Evolutionary conservation across 2,797 vertebrate genomes (phyloP), one percentile per base, ranked within the genome.

Genomic region (Helicolenus hilgendorfi): DNA sequence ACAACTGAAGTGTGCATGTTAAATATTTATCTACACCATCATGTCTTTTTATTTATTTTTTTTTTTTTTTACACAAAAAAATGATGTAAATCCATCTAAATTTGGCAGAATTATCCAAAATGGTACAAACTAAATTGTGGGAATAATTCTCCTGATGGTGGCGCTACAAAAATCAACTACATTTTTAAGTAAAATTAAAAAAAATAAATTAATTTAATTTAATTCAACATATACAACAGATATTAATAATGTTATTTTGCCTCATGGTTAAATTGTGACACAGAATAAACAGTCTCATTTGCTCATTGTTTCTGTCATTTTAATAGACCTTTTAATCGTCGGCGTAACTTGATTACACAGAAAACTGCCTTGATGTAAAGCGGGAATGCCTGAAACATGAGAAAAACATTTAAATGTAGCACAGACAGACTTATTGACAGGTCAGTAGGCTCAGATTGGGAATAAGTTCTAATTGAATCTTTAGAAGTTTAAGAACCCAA

Each of bases 401-500:
- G 36, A 29, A 24, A 55, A 36, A 24, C 56, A 55, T 65, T 26
- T 8, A 62, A 89, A 41, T 11, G 49, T 18, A 20, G 35, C 41
- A 15, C 64, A 75, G 58, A 36, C 49, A 36, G 22, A 71, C 11
- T 20, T 79, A 29, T 41, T 69, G 64, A 82, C 0, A 5, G 33
- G 59, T 79, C 68, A 67, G 36, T 41, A 3, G 22, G 7, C 20
- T 26, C 33, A 45, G 11, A 60, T 13, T 73, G 35, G 29, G 26
- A 29, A 9, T 38, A 33, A 53, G 3, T 68, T 63, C 3, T 65
- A n/a, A 79, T 83, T 68, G 71, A 9, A 29, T 59, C 58, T 60
- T 71, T 67, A n/a, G 35, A 76, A 45, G 22, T 86, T 79, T 36
- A 35, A 55, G 45, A 26, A 82, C 5, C 29, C 38, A 38, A 38